Evolutionary conservation across 2,113 vertebrate species (phyloP).

Genomic region (Manacus vitellinus): DNA sequence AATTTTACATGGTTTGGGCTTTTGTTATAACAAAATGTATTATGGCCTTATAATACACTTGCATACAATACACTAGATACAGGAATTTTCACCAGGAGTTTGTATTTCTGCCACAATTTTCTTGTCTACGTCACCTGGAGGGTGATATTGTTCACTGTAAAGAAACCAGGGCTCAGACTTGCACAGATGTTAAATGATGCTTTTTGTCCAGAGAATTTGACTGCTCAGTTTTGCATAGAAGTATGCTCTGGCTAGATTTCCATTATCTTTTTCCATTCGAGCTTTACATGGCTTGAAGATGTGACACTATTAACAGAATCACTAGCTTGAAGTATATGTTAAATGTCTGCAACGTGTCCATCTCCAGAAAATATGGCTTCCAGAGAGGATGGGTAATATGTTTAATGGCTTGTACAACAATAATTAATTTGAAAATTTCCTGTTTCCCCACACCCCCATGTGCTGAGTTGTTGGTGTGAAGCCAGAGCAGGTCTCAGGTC

Average conservation of each 20-base stretch:
- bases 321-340: neutral
- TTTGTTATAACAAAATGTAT: neutral
- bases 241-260: neutral
- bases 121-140: neutral
- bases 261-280: neutral
- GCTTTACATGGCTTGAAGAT: neutral
- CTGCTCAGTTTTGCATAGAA: neutral
- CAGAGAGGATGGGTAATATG: neutral
- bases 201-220: neutral
- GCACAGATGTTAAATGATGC: neutral
- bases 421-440: neutral
- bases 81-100: neutral
- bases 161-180: neutral
- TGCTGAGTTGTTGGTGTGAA: neutral
- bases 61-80: neutral
- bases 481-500: neutral
- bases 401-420: neutral
- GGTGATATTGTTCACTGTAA: neutral
- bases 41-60: neutral
- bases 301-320: neutral
- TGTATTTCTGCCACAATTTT: neutral
- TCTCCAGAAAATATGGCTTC: neutral
- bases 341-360: neutral
- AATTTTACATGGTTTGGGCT: accelerated
- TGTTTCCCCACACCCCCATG: neutral